phyloP scores from a whole-genome alignment of 2,888 invertebrate species.

The Apotomis betuletana region DNA sequence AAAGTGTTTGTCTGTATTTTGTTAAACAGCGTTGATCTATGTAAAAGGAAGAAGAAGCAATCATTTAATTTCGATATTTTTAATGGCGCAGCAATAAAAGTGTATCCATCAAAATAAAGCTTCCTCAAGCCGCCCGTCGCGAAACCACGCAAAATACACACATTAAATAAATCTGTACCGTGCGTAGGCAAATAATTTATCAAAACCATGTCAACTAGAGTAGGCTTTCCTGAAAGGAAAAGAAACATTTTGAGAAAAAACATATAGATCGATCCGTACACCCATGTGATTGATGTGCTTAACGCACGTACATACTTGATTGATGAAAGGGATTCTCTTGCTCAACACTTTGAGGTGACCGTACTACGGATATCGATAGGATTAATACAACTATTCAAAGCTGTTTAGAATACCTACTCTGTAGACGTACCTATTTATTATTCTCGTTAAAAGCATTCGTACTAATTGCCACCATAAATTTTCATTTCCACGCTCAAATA shows the following conservation, averaged over 20 bases:
- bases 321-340: slow-evolving; percentile 55
- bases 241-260: slow-evolving; percentile 64
- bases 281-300: slow-evolving; percentile 57
- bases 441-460: slow-evolving; percentile 15
- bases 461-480: slow-evolving; percentile 15
- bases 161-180: slow-evolving; percentile 49
- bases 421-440: slow-evolving; percentile 10
- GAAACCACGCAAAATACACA: slow-evolving; percentile 29
- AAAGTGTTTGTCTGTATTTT: too few species aligned
- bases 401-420: not conserved
- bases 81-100: not conserved
- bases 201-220: slow-evolving; percentile 66
- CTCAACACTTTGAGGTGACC: slow-evolving; percentile 49
- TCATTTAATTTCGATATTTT: not conserved
- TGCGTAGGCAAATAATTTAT: slow-evolving; percentile 66
- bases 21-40: too few species aligned
- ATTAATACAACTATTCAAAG: not conserved
- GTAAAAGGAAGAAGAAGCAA: too few species aligned
- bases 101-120: slow-evolving; percentile 8
- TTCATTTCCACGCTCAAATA: slow-evolving; percentile 5
- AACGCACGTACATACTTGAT: slow-evolving; percentile 48
- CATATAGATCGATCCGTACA: slow-evolving; percentile 57
- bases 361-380: slow-evolving; percentile 1
- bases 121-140: slow-evolving; percentile 5
- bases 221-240: slow-evolving; percentile 53